A percentile compares a stretch with the other conserved stretches of the same genome.
phyloP scores from a whole-genome alignment of 64 coral and sea anemone species.

The Platygyra sinensis region DNA sequence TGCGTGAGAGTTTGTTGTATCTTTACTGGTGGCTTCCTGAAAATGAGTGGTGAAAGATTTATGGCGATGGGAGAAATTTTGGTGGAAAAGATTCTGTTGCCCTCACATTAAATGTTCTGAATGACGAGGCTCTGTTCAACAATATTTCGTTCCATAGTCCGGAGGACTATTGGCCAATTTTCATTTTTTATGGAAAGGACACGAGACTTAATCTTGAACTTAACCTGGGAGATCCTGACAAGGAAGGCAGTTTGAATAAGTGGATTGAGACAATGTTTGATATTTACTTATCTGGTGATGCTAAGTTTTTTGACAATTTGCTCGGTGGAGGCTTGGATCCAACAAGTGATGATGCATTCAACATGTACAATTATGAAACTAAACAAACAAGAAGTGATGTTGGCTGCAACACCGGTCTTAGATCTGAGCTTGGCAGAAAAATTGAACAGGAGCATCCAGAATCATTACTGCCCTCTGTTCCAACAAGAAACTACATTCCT shows the following conservation, averaged over 20 bases:
- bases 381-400: slow-evolving; percentile 41
- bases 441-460: slow-evolving; percentile 50
- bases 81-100: slow-evolving; percentile 35
- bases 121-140: slow-evolving; percentile 37
- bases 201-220: slow-evolving; percentile 32
- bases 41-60: too few relatives aligned
- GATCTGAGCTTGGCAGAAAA: slow-evolving; percentile 25
- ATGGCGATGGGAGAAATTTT: too few relatives aligned
- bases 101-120: slow-evolving; percentile 12
- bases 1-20: too few relatives aligned
- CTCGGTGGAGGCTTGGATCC: slow-evolving; percentile 72
- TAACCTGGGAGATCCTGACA: slow-evolving; percentile 37
- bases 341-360: slow-evolving; percentile 47
- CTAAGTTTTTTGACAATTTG: slow-evolving; percentile 48
- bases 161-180: slow-evolving; percentile 41
- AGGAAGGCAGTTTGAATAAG: background rate
- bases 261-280: slow-evolving; percentile 19
- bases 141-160: slow-evolving; percentile 24
- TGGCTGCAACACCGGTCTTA: background rate
- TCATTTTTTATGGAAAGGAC: slow-evolving; percentile 47
- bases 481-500: slow-evolving; percentile 11
- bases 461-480: slow-evolving; percentile 34
- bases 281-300: background rate
- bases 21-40: too few relatives aligned
- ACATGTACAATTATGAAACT: slow-evolving; percentile 55